These are phyloP conservation scores for Salticus scenicus DNA, from an alignment of 2,888 invertebrate genomes.

Conservation along the genomic window DNA sequence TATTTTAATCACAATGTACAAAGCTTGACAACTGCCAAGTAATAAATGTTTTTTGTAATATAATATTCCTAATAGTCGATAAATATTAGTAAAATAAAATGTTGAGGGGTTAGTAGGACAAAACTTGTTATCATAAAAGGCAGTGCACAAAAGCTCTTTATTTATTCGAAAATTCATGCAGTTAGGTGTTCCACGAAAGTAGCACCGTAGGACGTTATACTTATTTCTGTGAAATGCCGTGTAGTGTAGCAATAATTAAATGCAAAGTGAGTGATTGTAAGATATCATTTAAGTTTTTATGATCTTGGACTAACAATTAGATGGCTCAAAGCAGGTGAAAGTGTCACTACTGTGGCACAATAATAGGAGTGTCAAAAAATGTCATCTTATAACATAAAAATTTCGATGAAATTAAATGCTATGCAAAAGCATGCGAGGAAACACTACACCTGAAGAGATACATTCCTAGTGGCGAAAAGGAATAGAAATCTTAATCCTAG, in stretches of 20 bases:
- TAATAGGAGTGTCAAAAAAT: neutral
- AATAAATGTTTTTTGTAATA: neutral
- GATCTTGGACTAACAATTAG: neutral
- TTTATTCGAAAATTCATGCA: neutral
- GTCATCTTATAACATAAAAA: neutral
- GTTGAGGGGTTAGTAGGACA: neutral
- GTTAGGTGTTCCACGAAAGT: neutral
- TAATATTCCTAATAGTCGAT: neutral
- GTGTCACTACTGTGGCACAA: neutral
- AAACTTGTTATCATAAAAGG: neutral
- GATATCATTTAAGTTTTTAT: neutral
- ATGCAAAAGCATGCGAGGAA: neutral
- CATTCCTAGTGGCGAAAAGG: neutral
- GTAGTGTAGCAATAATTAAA: neutral
- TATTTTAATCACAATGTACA: no score
- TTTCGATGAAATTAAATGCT: neutral
- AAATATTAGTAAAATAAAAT: neutral
- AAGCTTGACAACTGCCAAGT: neutral
- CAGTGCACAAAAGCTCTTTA: neutral
- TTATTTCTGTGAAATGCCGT: neutral
- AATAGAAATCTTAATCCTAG: neutral
- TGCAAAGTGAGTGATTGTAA: neutral
- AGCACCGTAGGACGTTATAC: neutral
- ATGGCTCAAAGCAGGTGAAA: neutral
- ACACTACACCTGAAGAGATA: neutral